Percentiles rank a stretch among this genome's conserved stretches.
phyloP scores from a whole-genome alignment of 1,140 invertebrate genomes.

The Alviniconcha marisindica region DNA sequence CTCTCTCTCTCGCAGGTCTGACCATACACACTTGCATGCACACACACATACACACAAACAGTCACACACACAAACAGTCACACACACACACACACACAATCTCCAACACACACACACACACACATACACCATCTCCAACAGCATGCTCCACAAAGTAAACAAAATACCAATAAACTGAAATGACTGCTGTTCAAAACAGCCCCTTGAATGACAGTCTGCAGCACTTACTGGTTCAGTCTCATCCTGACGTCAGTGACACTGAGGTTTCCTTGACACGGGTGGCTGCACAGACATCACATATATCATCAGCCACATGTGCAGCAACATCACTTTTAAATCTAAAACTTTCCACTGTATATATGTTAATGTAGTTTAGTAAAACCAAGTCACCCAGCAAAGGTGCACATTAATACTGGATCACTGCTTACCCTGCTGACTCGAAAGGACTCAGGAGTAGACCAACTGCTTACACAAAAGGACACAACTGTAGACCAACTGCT shows the following conservation, averaged over 20 bases:
- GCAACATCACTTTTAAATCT: not conserved
- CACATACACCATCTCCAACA: not conserved
- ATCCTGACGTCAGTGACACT: slow-evolving; percentile 96
- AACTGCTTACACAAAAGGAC: too few species aligned
- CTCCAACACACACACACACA: not conserved
- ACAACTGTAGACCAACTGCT: too few species aligned
- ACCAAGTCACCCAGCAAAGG: too few species aligned
- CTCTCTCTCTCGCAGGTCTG: too few species aligned
- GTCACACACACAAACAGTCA: not conserved
- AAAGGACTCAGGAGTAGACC: too few species aligned
- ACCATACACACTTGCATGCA: too few species aligned
- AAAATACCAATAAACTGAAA: not conserved
- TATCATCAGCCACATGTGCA: not conserved
- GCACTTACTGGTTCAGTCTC: slow-evolving; percentile 77
- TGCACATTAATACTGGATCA: too few species aligned
- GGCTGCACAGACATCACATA: slow-evolving; percentile 75
- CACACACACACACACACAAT: not conserved
- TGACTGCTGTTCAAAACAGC: not conserved
- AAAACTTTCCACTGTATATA: too few species aligned
- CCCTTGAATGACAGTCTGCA: slow-evolving; percentile 14
- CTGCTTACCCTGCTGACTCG: too few species aligned
- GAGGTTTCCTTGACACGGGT: slow-evolving; percentile 94
- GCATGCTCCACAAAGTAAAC: not conserved
- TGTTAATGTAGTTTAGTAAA: too few species aligned
- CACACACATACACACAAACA: too few species aligned